Percentiles rank a stretch among this genome's conserved stretches.
phyloP scores from a whole-genome alignment of 2,113 vertebrate species.

The Anolis carolinensis region DNA sequence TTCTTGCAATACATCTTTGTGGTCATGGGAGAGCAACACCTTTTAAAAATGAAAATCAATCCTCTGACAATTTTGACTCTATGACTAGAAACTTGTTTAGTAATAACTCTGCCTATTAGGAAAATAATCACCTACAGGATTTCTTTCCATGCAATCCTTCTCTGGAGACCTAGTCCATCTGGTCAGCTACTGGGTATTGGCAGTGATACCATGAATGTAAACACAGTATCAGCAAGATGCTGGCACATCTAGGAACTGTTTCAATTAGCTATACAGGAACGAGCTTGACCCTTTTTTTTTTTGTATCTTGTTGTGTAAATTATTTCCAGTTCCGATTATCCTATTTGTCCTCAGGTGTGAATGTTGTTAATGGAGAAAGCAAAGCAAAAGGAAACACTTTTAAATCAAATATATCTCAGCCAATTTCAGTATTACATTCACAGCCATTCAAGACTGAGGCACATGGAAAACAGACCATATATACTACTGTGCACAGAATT shows the following conservation, averaged over 20 bases:
- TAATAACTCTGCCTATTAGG: not conserved
- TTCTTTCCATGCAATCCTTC: not conserved
- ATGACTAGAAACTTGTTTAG: slow-evolving; percentile 12
- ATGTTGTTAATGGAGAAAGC: not conserved
- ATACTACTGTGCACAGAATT: too few species aligned
- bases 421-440: too few species aligned
- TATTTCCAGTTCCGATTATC: not conserved
- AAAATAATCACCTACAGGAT: not conserved
- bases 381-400: not conserved
- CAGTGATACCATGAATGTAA: not conserved
- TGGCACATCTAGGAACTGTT: not conserved
- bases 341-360: not conserved
- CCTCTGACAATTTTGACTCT: not conserved
- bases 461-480: too few species aligned
- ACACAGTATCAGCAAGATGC: not conserved
- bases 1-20: not conserved
- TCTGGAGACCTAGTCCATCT: not conserved
- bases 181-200: not conserved
- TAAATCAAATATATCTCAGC: too few species aligned
- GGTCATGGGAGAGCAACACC: accelerated
- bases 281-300: not conserved
- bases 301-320: not conserved
- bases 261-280: not conserved
- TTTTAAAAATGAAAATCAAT: slow-evolving; percentile 1
- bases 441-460: too few species aligned